Base-by-base conservation (phyloP, 2,113 vertebrate species). In the Nycticryphes semicollaris region DNA sequence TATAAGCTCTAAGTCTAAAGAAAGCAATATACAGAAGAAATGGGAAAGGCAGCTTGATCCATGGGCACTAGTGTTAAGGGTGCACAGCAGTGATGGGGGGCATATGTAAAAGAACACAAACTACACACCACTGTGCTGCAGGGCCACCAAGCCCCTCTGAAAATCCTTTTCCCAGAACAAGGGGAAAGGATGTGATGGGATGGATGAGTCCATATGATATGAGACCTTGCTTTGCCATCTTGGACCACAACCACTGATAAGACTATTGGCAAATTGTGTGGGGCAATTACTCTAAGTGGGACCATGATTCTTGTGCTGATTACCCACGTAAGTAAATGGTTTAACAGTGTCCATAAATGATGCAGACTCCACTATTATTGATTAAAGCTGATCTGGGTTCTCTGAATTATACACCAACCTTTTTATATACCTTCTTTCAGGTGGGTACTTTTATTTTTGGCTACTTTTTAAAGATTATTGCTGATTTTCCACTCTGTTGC, bases 161-260 rank as follows among this genome's bases (percentile, higher is more conserved):
- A 45, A 43, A n/a, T 6, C 41, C 45, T 66, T 6, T 17, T 18
- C 39, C 4, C 5, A 2, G 19, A 24, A 9, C 11, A 54, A 16
- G 0, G 0, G 41, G 70, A 60, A 56, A 31, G 27, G 15, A 13
- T 12, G 30, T 0, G 1, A 20, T 5, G 3, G 50, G 20, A 64
- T 45, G 33, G 62, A 22, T 9, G 27, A 73, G 67, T 23, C 19
- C 7, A 5, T 5, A 11, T 0, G 2, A 24, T 14, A 35, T 24
- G 47, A 87, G 41, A 87, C 21, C 22, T 66, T 20, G 10, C n/a
- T 25, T 20, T 56, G 70, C 64, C 62, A 16, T 5, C 28, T 22
- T 6, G 48, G 62, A 50, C 50, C 78, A 13, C 41, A 50, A 50
- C 54, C 27, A 39, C 69, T 24, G 22, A 30, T 47, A 53, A 54